phyloP scores from a whole-genome alignment of 1,140 invertebrate species.

The Lycorma delicatula region DNA sequence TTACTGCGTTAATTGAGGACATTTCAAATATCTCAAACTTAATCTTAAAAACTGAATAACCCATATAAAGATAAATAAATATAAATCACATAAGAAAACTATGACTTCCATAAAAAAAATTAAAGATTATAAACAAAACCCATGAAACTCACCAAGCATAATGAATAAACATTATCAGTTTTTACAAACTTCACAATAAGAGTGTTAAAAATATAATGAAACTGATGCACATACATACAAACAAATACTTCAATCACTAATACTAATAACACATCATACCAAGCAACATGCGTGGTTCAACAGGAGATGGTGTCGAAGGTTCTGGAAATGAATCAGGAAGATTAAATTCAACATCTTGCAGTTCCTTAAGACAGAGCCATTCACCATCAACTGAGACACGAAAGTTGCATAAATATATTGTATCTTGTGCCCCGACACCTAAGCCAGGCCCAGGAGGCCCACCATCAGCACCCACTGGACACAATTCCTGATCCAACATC shows the following conservation, averaged over 20 bases:
- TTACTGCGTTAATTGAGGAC: too few relatives aligned
- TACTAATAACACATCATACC: constrained; percentile 28
- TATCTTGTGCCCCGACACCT: constrained; percentile 81
- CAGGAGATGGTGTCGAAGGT: constrained; percentile 39
- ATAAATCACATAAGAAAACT: too few relatives aligned
- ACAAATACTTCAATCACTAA: constrained; percentile 24
- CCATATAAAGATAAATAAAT: too few relatives aligned
- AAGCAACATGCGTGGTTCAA: constrained; percentile 30
- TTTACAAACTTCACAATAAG: too few relatives aligned
- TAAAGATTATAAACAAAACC: too few relatives aligned
- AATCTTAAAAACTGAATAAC: too few relatives aligned
- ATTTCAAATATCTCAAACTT: too few relatives aligned
- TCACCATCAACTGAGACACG: constrained; percentile 94
- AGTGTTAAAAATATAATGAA: too few relatives aligned
- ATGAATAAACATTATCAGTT: too few relatives aligned
- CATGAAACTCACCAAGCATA: too few relatives aligned
- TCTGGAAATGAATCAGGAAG: constrained; percentile 46
- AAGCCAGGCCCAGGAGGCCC: constrained; percentile 43
- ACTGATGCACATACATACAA: not conserved
- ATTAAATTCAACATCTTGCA: constrained; percentile 76
- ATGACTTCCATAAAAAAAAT: too few relatives aligned
- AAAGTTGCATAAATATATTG: constrained; percentile 95
- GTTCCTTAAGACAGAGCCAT: constrained; percentile 92
- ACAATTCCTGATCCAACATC: not conserved
- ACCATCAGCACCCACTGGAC: constrained; percentile 12